Evolutionary conservation across 2,888 invertebrate species (phyloP).

Genomic region (Malthinus seriepunctatus): DNA sequence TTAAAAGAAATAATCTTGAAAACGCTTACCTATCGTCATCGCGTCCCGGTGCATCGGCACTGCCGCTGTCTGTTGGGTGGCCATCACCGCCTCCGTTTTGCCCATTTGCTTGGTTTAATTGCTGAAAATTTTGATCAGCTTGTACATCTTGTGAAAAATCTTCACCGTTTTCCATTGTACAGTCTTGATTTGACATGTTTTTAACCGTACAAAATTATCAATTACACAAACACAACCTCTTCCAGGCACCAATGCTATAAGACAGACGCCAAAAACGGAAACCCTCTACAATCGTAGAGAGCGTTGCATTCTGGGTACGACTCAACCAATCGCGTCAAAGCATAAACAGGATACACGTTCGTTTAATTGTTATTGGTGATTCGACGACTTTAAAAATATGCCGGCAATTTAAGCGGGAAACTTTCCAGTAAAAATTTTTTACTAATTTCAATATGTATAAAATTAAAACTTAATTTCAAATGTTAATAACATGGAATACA

Average conservation of each 20-base stretch:
- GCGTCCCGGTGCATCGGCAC: conserved; percentile 75
- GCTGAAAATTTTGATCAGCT: conserved; percentile 64
- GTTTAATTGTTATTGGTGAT: too few relatives aligned
- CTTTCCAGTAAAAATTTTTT: not conserved
- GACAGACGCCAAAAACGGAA: conserved; percentile 20
- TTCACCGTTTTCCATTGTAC: conserved; percentile 76
- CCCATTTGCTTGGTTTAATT: conserved; percentile 50
- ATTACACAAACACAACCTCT: conserved; percentile 4
- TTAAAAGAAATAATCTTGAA: conserved; percentile 11
- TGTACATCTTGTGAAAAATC: conserved; percentile 78
- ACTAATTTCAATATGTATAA: not conserved
- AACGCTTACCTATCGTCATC: conserved; percentile 77
- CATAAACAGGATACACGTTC: not conserved
- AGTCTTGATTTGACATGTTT: conserved; percentile 64
- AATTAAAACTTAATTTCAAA: not conserved
- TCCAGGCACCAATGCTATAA: conserved; percentile 15
- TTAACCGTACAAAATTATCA: conserved; percentile 33
- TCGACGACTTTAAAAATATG: not conserved
- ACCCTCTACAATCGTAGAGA: conserved; percentile 24
- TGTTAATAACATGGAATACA: too few relatives aligned
- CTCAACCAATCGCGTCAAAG: conserved; percentile 15
- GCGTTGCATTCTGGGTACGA: conserved; percentile 34
- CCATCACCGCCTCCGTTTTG: conserved; percentile 70
- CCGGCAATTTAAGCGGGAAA: not conserved
- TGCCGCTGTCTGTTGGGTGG: conserved; percentile 69